Conservation (phyloP, 2,888 invertebrate species). For the Drosophila borealis region DNA sequence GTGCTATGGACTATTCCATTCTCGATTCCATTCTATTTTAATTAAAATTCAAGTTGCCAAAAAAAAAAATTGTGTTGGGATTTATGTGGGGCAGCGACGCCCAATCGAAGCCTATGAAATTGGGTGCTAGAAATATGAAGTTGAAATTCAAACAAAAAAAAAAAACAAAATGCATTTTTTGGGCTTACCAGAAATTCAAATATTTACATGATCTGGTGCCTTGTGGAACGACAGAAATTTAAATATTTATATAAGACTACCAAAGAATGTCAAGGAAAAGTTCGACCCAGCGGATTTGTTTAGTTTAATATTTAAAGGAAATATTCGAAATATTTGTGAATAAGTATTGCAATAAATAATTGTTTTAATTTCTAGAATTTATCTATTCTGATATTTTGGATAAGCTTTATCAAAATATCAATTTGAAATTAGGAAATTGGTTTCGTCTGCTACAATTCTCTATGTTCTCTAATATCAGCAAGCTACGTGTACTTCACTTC, state of each 20-base stretch:
- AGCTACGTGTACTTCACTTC: too few relatives aligned
- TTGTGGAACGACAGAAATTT: slow-evolving; percentile 4
- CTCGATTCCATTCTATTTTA: slow-evolving; percentile 70
- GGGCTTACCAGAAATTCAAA: slow-evolving; percentile 30
- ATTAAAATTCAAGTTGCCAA: slow-evolving; percentile 75
- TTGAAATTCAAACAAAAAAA: slow-evolving; percentile 5
- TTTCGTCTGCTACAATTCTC: too few relatives aligned
- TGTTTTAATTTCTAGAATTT: not conserved
- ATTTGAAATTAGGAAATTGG: too few relatives aligned
- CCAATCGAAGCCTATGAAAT: slow-evolving; percentile 52
- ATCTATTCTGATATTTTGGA: too few relatives aligned
- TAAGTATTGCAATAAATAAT: not conserved
- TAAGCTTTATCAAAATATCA: too few relatives aligned
- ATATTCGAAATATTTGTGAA: not conserved
- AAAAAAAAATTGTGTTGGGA: slow-evolving; percentile 63
- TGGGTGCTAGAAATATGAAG: slow-evolving; percentile 59
- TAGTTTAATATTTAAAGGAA: not conserved
- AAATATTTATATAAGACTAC: slow-evolving; percentile 19
- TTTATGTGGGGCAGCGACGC: slow-evolving; percentile 55
- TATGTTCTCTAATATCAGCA: too few relatives aligned
- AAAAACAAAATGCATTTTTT: not conserved
- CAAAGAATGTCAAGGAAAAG: slow-evolving; percentile 15
- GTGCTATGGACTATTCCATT: slow-evolving; percentile 9
- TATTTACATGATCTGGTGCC: slow-evolving; percentile 15
- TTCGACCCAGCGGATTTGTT: slow-evolving; percentile 12